Evolutionary conservation across 37 sponge, comb jelly and placozoan species (phyloP).

Genomic region (Axinella damicornis): DNA sequence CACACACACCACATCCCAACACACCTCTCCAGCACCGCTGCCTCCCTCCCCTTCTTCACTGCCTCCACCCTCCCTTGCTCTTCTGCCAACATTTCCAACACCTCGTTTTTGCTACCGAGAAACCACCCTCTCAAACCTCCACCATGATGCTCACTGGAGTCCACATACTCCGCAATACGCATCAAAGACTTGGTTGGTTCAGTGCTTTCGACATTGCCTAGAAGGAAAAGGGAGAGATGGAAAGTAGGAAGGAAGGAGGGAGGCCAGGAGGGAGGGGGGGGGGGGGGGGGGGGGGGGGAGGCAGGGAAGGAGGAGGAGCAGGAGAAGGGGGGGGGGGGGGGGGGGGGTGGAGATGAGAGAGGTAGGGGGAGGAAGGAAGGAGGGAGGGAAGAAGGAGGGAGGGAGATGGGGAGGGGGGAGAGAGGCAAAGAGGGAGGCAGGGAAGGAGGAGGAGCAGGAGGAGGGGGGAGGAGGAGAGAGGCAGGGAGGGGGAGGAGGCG

Average conservation of each 20-base stretch:
- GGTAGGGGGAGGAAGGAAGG: not conserved
- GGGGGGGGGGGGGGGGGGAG: not conserved
- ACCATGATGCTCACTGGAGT: slow-evolving; percentile 36
- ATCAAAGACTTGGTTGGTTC: slow-evolving; percentile 88
- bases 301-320: not conserved
- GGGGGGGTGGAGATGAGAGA: not conserved
- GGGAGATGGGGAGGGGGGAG: not conserved
- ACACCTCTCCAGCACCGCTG: not conserved
- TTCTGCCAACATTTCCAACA: slow-evolving; percentile 52
- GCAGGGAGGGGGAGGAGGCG: too few relatives aligned
- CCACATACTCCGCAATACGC: slow-evolving; percentile 84
- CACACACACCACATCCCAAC: slow-evolving; percentile 1
- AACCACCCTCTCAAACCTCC: slow-evolving; percentile 75
- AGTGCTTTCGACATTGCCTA: slow-evolving; percentile 92
- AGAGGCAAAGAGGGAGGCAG: not conserved
- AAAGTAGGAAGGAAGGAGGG: not conserved
- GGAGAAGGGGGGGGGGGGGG: too few relatives aligned
- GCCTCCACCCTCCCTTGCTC: slow-evolving; percentile 21
- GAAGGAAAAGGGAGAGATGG: not conserved
- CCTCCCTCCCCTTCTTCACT: not conserved
- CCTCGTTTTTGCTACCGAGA: slow-evolving; percentile 45
- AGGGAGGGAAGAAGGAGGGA: slow-evolving; percentile 13
- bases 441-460: too few relatives aligned
- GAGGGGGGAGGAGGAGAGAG: too few relatives aligned
- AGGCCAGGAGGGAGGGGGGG: not conserved